phyloP scores from a whole-genome alignment of 1,140 invertebrate species.

The Aphidius gifuensis region DNA sequence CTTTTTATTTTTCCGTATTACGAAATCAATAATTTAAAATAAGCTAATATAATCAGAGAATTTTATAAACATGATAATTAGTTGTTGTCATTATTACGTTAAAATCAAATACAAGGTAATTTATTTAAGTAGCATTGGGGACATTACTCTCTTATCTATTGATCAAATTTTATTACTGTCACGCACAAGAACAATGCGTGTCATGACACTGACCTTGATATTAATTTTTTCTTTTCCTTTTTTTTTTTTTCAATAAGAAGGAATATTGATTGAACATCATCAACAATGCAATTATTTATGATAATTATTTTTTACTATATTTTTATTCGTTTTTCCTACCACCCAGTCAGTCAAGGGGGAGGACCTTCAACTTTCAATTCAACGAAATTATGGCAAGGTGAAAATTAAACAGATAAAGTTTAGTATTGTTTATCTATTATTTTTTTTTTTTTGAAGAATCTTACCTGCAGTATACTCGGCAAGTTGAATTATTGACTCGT shows the following conservation, averaged over 20 bases:
- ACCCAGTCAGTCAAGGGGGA: too few relatives aligned
- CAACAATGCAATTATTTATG: neutral
- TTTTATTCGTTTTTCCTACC: too few relatives aligned
- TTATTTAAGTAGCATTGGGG: too few relatives aligned
- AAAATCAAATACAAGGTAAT: too few relatives aligned
- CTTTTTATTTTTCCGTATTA: too few relatives aligned
- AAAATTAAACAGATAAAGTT: too few relatives aligned
- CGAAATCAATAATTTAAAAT: neutral
- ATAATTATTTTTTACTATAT: neutral
- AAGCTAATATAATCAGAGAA: neutral
- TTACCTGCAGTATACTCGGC: constrained; percentile 87
- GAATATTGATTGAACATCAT: too few relatives aligned
- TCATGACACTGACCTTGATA: constrained; percentile 39
- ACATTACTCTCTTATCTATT: neutral
- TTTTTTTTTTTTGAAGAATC: constrained; percentile 39
- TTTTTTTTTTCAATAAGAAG: too few relatives aligned
- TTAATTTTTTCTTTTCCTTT: neutral
- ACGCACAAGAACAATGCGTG: constrained; percentile 23
- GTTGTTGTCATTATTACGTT: too few relatives aligned
- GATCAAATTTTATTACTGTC: neutral
- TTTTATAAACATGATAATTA: neutral
- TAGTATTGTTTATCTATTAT: neutral
- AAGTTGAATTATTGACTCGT: constrained; percentile 89
- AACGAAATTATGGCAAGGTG: too few relatives aligned
- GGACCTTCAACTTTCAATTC: too few relatives aligned